phyloP scores from a whole-genome alignment of 2,113 vertebrate species.

The Papio anubis region DNA sequence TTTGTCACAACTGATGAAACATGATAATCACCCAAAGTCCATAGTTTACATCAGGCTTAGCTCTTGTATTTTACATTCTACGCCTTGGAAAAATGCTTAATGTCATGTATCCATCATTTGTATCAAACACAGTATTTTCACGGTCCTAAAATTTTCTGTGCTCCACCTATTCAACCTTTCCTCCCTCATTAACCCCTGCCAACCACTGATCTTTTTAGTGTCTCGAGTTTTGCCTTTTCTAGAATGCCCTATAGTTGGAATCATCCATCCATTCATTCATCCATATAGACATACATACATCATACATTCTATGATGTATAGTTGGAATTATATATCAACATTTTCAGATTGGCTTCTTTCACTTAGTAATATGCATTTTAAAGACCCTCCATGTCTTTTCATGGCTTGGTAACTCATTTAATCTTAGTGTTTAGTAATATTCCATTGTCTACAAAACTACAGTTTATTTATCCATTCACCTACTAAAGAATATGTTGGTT shows the following conservation, averaged over 20 bases:
- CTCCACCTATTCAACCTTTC: background rate
- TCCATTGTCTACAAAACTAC: background rate
- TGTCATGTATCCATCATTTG: background rate
- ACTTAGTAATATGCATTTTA: background rate
- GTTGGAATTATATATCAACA: background rate
- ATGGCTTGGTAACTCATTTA: background rate
- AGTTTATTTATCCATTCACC: background rate
- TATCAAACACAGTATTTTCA: background rate
- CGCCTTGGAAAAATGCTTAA: background rate
- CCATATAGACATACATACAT: too few species aligned
- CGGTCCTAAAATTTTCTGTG: background rate
- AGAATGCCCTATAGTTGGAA: background rate
- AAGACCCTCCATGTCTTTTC: background rate
- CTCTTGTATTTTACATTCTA: background rate
- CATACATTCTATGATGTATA: too few species aligned
- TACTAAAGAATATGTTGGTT: background rate
- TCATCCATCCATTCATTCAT: background rate
- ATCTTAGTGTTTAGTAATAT: background rate
- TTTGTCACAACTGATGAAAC: background rate
- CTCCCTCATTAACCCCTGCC: background rate
- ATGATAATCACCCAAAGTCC: background rate
- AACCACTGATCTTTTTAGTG: background rate
- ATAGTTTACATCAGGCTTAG: background rate
- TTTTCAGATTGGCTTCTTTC: background rate
- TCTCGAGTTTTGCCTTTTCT: background rate